These are phyloP conservation scores for Mormoops blainvillei DNA, from an alignment of 2,113 vertebrate genomes.

Conservation along the genomic window DNA sequence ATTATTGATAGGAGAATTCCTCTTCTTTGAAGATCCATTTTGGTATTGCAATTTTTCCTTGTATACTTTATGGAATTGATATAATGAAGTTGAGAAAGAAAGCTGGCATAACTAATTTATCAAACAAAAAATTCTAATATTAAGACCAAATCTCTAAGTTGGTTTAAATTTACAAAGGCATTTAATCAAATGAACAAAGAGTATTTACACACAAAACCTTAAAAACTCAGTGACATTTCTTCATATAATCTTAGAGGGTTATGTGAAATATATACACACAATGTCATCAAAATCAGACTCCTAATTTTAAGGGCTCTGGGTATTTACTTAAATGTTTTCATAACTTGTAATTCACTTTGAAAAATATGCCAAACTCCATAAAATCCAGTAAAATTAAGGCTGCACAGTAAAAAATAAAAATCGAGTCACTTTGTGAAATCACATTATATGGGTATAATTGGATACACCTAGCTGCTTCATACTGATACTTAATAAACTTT, in stretches of 20 bases:
- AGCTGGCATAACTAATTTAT: not conserved
- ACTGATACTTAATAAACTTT: conserved; percentile 77
- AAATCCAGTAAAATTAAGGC: conserved; percentile 61
- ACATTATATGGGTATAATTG: conserved; percentile 70
- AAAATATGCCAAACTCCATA: conserved; percentile 47
- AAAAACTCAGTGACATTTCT: not conserved
- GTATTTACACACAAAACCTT: not conserved
- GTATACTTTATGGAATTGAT: not conserved
- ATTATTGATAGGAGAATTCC: not conserved
- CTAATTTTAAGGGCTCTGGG: conserved; percentile 24
- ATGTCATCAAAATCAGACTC: not conserved
- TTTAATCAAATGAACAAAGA: not conserved
- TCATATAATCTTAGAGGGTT: not conserved
- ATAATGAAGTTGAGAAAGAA: conserved; percentile 19
- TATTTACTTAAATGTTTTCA: conserved; percentile 53
- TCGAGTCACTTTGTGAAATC: conserved; percentile 54
- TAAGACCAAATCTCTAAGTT: not conserved
- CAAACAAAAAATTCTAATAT: conserved; percentile 1
- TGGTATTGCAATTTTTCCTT: not conserved
- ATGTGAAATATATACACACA: not conserved
- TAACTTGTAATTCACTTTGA: conserved; percentile 50
- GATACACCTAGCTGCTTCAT: conserved; percentile 68
- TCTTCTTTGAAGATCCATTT: not conserved
- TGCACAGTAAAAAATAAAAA: conserved; percentile 71
- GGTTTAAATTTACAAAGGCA: not conserved